Conservation (phyloP, 2,797 vertebrate species). For the Cyprinodon diabolis region DNA sequence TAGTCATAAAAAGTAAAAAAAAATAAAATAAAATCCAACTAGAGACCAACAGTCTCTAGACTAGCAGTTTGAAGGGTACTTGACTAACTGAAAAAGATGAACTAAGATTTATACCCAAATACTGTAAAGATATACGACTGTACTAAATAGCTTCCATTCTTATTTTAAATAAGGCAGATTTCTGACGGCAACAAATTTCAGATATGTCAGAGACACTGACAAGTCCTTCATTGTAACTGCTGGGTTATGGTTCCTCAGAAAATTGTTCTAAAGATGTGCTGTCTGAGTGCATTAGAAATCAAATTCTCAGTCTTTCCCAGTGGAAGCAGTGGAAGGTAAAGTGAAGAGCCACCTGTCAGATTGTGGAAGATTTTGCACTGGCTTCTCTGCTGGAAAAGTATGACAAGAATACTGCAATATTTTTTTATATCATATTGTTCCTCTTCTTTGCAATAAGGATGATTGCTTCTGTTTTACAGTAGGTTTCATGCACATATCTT, state of each 20-base stretch:
- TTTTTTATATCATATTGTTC: background rate
- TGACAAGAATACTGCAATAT: background rate
- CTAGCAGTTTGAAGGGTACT: background rate
- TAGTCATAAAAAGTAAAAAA: background rate
- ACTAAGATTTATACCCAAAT: background rate
- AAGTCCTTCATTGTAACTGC: conserved; percentile 1
- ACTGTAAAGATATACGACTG: background rate
- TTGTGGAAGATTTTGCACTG: background rate
- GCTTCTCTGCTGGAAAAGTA: background rate
- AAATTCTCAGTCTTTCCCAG: conserved; percentile 6
- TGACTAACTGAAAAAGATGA: background rate
- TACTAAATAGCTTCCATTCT: background rate
- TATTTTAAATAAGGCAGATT: background rate
- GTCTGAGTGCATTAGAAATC: conserved; percentile 18
- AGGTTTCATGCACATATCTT: background rate
- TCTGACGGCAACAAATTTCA: background rate
- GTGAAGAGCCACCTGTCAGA: background rate
- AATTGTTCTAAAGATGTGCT: conserved; percentile 14
- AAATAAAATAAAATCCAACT: too few relatives aligned
- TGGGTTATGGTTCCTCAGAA: background rate
- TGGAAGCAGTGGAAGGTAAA: background rate
- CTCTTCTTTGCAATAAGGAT: background rate
- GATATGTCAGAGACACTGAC: conserved; percentile 1
- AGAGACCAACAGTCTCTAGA: background rate
- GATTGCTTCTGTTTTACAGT: background rate